Base-by-base conservation (phyloP, 2,797 vertebrate species). In the Lophotriccus pileatus region DNA sequence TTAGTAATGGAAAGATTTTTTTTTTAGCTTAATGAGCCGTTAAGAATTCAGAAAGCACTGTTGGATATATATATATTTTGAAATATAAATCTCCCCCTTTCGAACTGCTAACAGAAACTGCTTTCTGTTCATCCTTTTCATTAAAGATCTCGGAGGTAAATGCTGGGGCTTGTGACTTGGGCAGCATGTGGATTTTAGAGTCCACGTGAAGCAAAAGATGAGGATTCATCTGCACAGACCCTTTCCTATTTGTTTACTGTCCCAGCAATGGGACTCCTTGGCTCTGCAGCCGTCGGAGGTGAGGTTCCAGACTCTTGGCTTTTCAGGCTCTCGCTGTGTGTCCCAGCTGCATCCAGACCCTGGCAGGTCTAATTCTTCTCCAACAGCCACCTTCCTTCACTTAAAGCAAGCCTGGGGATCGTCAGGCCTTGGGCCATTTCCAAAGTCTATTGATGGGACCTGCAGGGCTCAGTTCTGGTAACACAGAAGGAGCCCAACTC, bases 1-100 rank as follows among this genome's bases (percentile, higher is more conserved):
- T 91, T 62, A 84, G 85, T 92, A 93, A 94, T 96, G 95, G 93
- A 94, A 93, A 96, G 32, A 83, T 76, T 95, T 94, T 47, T 24
- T 52, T 52, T 93, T 84, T 55, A 64, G 39, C 44, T 77, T 80
- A 87, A 86, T 79, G 43, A 64, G 34, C 23, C 44, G 19, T 50
- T 70, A 89, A 77, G 37, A 78, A 34, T 84, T 84, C 66, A 47
- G 79, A 93, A 86, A 86, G 15, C 3, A 22, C n/a, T 34, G 41
- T 23, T 83, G 52, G 32, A 28, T 43, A 30, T 41, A 39, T 77
- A 10, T 52, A 24, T 47, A 47, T 30, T 12, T 32, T 69, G 62
- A 4, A 0, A 59, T 55, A 32, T 10, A 70, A 88, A 90, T 60
- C 52, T 27, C 21, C 8, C 41, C 22, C 9, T 81, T n/a, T n/a